Percentiles rank a stretch among this genome's conserved stretches.
Evolutionary conservation across 2,888 invertebrate species (phyloP).

Genomic region (Tiphia femorata): DNA sequence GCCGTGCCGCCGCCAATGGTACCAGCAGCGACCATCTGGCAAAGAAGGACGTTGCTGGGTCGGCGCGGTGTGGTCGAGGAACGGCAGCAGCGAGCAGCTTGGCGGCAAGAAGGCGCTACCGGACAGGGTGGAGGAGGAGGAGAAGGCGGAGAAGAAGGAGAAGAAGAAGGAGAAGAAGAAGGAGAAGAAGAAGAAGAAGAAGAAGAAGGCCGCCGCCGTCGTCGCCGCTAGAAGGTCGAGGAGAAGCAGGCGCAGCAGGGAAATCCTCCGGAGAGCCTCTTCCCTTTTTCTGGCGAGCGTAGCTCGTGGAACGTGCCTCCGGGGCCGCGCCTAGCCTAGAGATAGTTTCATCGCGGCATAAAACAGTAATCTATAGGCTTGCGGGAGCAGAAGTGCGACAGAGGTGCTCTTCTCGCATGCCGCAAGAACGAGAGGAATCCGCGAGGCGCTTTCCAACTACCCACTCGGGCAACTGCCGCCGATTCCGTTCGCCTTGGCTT

Average conservation of each 20-base stretch:
- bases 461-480: neutral
- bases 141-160: neutral
- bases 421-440: slow-evolving; percentile 29
- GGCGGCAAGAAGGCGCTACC: no score
- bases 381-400: slow-evolving; percentile 9
- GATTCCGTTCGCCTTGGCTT: neutral
- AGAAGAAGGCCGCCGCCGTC: no score
- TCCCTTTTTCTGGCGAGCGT: neutral
- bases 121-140: slow-evolving; percentile 1
- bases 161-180: neutral
- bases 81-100: no score
- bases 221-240: neutral
- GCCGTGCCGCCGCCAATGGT: no score
- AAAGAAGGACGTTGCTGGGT: no score
- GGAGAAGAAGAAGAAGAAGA: neutral
- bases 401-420: slow-evolving; percentile 12
- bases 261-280: neutral
- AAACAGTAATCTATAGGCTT: slow-evolving; percentile 34
- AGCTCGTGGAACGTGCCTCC: neutral
- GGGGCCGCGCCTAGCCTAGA: slow-evolving; percentile 18
- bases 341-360: slow-evolving; percentile 37
- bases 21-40: no score
- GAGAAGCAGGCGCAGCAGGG: neutral
- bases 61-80: no score
- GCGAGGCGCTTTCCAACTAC: slow-evolving; percentile 21